Conservation (phyloP, 2,888 invertebrate genomes). For the Sarcophaga carnaria region DNA sequence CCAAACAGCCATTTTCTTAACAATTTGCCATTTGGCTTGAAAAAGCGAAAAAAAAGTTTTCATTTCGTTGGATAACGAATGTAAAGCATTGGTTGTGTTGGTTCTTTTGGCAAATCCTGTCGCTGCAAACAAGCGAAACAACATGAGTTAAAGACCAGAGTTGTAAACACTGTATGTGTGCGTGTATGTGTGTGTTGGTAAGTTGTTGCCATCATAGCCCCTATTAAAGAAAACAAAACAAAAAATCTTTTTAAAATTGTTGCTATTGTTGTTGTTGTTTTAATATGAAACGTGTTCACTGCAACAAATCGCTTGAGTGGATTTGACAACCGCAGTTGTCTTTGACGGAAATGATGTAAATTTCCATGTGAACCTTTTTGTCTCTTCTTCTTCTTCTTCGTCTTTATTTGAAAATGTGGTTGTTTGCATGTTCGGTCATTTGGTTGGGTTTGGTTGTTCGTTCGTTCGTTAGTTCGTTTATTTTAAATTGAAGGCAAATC, state of each 20-base stretch:
- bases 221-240: conserved; percentile 36
- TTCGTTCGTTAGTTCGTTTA: conserved; percentile 9
- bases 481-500: conserved; percentile 46
- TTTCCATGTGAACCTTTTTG: conserved; percentile 66
- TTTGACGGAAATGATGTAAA: conserved; percentile 65
- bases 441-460: conserved; percentile 4
- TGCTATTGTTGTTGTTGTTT: conserved; percentile 57
- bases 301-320: conserved; percentile 60
- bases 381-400: too few relatives aligned
- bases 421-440: background rate
- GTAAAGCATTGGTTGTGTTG: conserved; percentile 64
- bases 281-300: conserved; percentile 78
- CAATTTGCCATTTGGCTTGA: conserved; percentile 67
- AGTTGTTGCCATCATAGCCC: conserved; percentile 42
- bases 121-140: conserved; percentile 31
- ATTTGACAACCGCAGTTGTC: conserved; percentile 61
- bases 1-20: conserved; percentile 65
- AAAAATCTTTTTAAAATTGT: background rate
- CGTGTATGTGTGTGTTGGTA: background rate
- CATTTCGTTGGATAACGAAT: conserved; percentile 53
- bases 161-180: background rate
- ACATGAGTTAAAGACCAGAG: background rate
- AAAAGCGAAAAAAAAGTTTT: conserved; percentile 17
- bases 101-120: conserved; percentile 61
- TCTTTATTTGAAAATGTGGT: conserved; percentile 21